A percentile compares a stretch with the other conserved stretches of the same genome.
Conservation (phyloP, 1,140 invertebrate genomes). For the Nautilus pompilius region DNA sequence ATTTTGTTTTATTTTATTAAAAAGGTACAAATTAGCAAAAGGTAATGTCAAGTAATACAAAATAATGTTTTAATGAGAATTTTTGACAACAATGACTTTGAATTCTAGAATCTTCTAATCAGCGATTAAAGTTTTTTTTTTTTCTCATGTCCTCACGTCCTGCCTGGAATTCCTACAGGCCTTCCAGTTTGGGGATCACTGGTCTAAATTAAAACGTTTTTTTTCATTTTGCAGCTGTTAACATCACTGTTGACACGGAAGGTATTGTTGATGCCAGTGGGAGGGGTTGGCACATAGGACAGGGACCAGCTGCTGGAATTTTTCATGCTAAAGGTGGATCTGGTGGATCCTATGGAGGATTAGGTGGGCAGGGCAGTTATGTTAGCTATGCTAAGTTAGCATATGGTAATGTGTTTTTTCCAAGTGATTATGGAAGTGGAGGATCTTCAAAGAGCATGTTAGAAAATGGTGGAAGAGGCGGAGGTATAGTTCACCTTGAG, state of each 20-base stretch:
- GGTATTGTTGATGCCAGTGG: constrained; percentile 26
- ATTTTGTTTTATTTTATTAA: too few species aligned
- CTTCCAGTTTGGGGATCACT: too few species aligned
- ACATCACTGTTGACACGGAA: constrained; percentile 37
- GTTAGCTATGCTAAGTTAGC: constrained; percentile 10
- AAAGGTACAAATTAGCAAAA: too few species aligned
- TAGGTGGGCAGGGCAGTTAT: constrained; percentile 28
- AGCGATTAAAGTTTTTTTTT: too few species aligned
- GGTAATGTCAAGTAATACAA: too few species aligned
- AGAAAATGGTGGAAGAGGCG: constrained; percentile 18
- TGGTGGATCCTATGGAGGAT: constrained; percentile 36
- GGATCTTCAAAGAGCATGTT: constrained; percentile 5
- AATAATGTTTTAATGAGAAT: too few species aligned
- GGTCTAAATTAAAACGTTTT: not conserved
- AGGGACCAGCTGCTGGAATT: constrained; percentile 24
- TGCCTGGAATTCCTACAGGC: too few species aligned
- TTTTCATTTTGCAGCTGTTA: constrained; percentile 27
- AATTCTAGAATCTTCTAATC: too few species aligned
- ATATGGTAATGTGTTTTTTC: constrained; percentile 18
- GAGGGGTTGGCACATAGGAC: constrained; percentile 22
- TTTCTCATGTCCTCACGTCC: too few species aligned
- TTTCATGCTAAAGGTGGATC: constrained; percentile 16
- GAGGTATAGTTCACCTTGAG: constrained; percentile 27
- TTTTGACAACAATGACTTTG: too few species aligned
- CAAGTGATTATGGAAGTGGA: constrained; percentile 33